Percentiles rank a stretch among this genome's conserved stretches.
Conservation (phyloP, 2,888 invertebrate genomes). For the Drosophila fulvimacula region DNA sequence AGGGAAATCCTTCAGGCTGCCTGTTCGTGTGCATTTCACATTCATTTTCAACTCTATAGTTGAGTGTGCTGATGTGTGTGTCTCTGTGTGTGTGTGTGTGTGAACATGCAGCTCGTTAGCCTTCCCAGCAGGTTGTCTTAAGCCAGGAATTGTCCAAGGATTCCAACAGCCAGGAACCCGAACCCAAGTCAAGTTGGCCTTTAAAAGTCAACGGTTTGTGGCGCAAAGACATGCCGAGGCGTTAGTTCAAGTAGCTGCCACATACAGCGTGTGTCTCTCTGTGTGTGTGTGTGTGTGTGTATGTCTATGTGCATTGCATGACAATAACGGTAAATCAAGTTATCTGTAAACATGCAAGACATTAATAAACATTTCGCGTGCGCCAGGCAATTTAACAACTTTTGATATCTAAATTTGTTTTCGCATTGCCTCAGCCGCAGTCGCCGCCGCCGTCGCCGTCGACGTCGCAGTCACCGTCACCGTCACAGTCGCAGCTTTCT, state of each 20-base stretch:
- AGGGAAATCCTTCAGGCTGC: constrained; percentile 22
- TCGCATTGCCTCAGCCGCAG: constrained; percentile 51
- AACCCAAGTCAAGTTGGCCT: constrained; percentile 53
- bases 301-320: constrained; percentile 71
- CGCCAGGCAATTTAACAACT: constrained; percentile 83
- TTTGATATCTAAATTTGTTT: constrained; percentile 82
- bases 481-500: constrained; percentile 21
- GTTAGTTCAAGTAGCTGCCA: constrained; percentile 53
- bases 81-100: constrained; percentile 9
- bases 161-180: constrained; percentile 18
- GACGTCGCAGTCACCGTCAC: constrained; percentile 12
- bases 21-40: constrained; percentile 75
- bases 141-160: constrained; percentile 44
- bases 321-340: constrained; percentile 82
- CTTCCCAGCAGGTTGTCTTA: constrained; percentile 7
- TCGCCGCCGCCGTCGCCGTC: constrained; percentile 10
- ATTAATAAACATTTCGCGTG: constrained; percentile 84
- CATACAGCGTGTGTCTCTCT: background rate
- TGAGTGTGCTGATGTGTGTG: constrained; percentile 2
- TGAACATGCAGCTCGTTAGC: constrained; percentile 69
- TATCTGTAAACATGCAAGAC: constrained; percentile 82
- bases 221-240: constrained; percentile 55
- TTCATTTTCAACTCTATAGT: constrained; percentile 52
- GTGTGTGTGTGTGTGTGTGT: constrained; percentile 19
- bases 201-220: constrained; percentile 69